Percentiles rank a stretch among this genome's conserved stretches.
Evolutionary conservation across 2,797 vertebrate genomes (phyloP).

Genomic region (Dallia pectoralis): DNA sequence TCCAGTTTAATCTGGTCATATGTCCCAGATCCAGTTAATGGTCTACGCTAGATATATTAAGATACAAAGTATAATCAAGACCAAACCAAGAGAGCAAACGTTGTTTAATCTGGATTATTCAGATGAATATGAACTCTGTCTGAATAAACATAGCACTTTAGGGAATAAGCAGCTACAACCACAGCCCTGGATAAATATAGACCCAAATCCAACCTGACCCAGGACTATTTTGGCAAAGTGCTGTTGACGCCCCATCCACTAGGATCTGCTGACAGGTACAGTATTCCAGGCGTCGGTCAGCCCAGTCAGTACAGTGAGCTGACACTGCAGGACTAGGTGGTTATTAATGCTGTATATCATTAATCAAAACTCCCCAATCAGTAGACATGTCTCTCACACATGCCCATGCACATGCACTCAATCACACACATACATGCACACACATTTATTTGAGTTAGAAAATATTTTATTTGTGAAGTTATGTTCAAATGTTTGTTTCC

Average conservation of each 20-base stretch:
- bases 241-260: slow-evolving; percentile 56
- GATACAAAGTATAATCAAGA: slow-evolving; percentile 15
- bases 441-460: not conserved
- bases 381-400: not conserved
- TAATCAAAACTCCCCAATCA: not conserved
- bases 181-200: slow-evolving; percentile 69
- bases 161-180: slow-evolving; percentile 55
- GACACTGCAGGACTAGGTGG: slow-evolving; percentile 54
- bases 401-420: not conserved
- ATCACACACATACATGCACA: not conserved
- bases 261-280: slow-evolving; percentile 76
- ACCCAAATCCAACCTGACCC: slow-evolving; percentile 43
- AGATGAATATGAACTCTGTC: slow-evolving; percentile 37
- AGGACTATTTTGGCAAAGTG: slow-evolving; percentile 76
- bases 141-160: slow-evolving; percentile 56
- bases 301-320: slow-evolving; percentile 44
- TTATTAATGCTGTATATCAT: slow-evolving; percentile 27
- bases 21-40: too few relatives aligned
- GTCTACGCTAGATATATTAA: not conserved
- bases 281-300: slow-evolving; percentile 60
- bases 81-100: slow-evolving; percentile 5
- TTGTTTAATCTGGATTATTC: not conserved
- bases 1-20: too few relatives aligned
- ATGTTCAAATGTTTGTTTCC: not conserved
- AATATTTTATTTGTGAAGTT: too few relatives aligned